Evolutionary conservation across 2,888 invertebrate genomes (phyloP).

Genomic region (Limenitis camilla): DNA sequence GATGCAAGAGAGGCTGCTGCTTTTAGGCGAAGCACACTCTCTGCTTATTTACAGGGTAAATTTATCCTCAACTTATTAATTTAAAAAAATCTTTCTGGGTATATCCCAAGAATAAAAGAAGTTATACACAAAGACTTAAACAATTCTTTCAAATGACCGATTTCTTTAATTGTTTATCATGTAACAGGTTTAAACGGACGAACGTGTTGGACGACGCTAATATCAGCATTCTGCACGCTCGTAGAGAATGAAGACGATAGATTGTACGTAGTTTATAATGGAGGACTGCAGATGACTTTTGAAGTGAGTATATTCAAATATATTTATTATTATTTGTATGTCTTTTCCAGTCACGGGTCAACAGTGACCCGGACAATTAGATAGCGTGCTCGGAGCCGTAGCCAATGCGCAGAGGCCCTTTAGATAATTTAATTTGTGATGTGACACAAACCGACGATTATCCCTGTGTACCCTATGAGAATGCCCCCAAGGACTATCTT

Average conservation of each 20-base stretch:
- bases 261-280: slow-evolving; percentile 90
- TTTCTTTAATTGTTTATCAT: too few species aligned
- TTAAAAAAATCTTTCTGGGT: too few species aligned
- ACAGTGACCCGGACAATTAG: too few species aligned
- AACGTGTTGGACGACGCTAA: slow-evolving; percentile 95
- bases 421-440: too few species aligned
- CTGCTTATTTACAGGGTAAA: slow-evolving; percentile 87
- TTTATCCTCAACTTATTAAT: not conserved
- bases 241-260: slow-evolving; percentile 93
- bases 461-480: too few species aligned
- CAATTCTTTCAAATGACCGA: too few species aligned
- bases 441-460: too few species aligned
- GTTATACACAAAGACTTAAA: too few species aligned
- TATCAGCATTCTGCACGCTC: slow-evolving; percentile 90
- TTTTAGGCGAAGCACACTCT: slow-evolving; percentile 88
- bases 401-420: too few species aligned
- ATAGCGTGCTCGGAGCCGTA: too few species aligned
- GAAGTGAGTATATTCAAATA: slow-evolving; percentile 69
- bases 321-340: not conserved
- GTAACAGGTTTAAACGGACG: slow-evolving; percentile 85
- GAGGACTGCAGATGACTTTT: slow-evolving; percentile 87
- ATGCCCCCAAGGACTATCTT: too few species aligned
- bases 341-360: slow-evolving; percentile 49
- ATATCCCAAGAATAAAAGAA: too few species aligned
- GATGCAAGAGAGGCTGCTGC: slow-evolving; percentile 85